Evolutionary conservation across 2,113 vertebrate genomes (phyloP).

Genomic region (Sinosuthora webbiana): DNA sequence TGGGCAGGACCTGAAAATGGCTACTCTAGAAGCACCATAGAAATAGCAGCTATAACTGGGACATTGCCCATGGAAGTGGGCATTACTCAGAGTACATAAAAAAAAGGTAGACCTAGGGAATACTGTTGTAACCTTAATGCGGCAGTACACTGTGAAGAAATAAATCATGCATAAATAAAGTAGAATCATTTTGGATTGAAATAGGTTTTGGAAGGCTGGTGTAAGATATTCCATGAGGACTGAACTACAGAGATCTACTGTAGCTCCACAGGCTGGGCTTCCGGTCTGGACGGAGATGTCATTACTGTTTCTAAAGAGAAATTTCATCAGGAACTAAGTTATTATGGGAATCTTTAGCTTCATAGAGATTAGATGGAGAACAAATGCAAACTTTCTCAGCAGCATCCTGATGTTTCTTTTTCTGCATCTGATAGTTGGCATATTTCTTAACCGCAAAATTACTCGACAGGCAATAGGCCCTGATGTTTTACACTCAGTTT

Average conservation of each 20-base stretch:
- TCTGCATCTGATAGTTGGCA: background rate
- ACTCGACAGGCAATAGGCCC: background rate
- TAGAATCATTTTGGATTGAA: background rate
- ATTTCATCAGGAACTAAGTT: background rate
- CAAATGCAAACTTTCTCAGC: constrained; percentile 30
- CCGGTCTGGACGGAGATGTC: background rate
- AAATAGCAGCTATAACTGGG: constrained; percentile 29
- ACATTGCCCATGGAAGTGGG: background rate
- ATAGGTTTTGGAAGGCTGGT: background rate
- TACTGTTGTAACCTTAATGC: background rate
- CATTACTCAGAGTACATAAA: background rate
- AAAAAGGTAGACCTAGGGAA: background rate
- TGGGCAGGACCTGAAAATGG: background rate
- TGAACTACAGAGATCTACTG: background rate
- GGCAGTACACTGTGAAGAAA: background rate
- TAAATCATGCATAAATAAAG: background rate
- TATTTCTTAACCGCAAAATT: constrained; percentile 12
- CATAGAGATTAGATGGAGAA: background rate
- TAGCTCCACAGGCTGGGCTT: background rate
- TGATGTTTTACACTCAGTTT: background rate
- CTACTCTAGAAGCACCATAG: background rate
- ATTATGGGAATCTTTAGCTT: background rate
- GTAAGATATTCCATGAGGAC: background rate
- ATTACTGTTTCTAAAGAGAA: background rate
- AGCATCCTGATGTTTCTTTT: background rate